Conservation (phyloP, 2,797 vertebrate genomes). For the Acanthiza pusilla region DNA sequence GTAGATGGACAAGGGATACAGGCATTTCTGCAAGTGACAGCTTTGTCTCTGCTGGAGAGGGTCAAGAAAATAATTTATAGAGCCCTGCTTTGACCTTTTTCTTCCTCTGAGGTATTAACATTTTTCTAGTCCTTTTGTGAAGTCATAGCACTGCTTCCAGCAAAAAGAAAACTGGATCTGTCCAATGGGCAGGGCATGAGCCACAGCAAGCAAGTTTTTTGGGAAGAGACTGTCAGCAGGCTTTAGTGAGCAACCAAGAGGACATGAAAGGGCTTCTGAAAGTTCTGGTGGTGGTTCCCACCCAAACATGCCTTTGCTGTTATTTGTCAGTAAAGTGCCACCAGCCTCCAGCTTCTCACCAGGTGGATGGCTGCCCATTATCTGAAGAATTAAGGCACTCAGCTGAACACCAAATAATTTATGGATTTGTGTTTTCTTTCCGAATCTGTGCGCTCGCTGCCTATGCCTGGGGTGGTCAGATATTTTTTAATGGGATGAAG, state of each 20-base stretch:
- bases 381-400: neutral
- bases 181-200: neutral
- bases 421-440: neutral
- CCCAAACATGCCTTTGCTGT: neutral
- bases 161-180: neutral
- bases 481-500: neutral
- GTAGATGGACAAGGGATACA: neutral
- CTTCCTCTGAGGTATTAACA: neutral
- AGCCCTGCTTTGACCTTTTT: neutral
- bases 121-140: neutral
- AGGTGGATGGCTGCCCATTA: neutral
- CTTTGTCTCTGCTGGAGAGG: neutral
- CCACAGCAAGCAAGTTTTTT: neutral
- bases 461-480: neutral
- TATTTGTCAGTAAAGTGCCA: neutral
- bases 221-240: neutral
- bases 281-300: neutral
- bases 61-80: neutral
- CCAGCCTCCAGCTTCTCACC: neutral
- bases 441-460: accelerated
- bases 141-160: neutral
- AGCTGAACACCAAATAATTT: neutral
- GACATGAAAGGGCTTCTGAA: neutral
- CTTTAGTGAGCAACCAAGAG: neutral
- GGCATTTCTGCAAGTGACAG: neutral